Evolutionary conservation across 1,140 invertebrate genomes (phyloP), one percentile per base, ranked within the genome.

Genomic region (Delia radicum): DNA sequence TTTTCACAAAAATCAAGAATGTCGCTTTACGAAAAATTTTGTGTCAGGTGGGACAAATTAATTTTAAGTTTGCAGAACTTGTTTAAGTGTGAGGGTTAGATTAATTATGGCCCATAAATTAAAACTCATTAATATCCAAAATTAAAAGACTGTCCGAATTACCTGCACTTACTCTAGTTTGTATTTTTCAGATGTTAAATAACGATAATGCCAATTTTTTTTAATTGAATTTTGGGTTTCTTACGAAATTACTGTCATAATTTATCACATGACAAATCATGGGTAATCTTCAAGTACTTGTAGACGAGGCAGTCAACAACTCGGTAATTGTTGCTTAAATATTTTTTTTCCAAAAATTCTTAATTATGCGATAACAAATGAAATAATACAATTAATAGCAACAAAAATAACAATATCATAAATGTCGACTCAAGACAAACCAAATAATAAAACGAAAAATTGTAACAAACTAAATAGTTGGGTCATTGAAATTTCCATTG

Each of bases 401-500:
- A 48, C 42, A 48, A 48, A 4, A 48, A 48, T 48, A 48, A 3
- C 12, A 48, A 15, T n/a, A n/a, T n/a, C n/a, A n/a, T n/a, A n/a
- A n/a, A n/a, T n/a, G n/a, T n/a, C n/a, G n/a, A n/a, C n/a, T n/a
- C 31, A 4, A 33, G 31, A 33, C n/a, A 10, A 15, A 8, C 6
- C 37, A 42, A 42, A 55, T 7, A n/a, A 21, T 7, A 55, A 55
- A 55, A 18, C 5, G 7, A 55, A 55, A 55, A 55, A 18, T 18
- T 24, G 18, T 18, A 55, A 55, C 37, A 42, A 8, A 5, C 10
- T 6, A 24, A 21, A 21, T n/a, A 55, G 48, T 24, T 55, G 48
- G 48, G 48, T 55, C 48, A 55, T 55, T 55, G 48, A 55, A 55
- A 55, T 55, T 55, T 55, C 48, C 48, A 55, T 55, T 55, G 18